These are phyloP conservation scores for Coelopa pilipes DNA, from an alignment of 2,888 invertebrate genomes.

Conservation along the genomic window DNA sequence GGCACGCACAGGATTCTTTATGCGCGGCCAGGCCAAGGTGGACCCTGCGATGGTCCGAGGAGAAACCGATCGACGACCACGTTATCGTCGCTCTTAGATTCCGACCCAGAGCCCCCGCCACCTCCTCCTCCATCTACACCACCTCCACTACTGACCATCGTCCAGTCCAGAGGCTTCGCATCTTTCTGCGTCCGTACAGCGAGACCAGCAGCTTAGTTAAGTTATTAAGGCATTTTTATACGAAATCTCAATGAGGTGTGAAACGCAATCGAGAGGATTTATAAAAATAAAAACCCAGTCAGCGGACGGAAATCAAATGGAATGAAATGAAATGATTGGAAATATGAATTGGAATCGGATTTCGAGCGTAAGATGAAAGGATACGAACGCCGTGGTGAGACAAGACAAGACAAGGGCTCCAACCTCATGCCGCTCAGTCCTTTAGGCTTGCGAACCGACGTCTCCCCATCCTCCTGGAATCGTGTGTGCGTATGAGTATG, in stretches of 20 bases:
- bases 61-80: neutral
- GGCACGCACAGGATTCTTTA: conserved; percentile 30
- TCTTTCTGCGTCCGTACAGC: too few species aligned
- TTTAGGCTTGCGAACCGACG: too few species aligned
- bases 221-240: conserved; percentile 65
- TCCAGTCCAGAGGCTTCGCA: too few species aligned
- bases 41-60: neutral
- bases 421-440: neutral
- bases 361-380: conserved; percentile 11
- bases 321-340: conserved; percentile 45
- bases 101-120: neutral
- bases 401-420: neutral
- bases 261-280: conserved; percentile 59
- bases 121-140: neutral
- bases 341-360: conserved; percentile 29
- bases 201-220: conserved; percentile 55
- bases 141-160: neutral
- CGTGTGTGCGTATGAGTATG: neutral
- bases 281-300: conserved; percentile 45
- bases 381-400: neutral
- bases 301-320: too few species aligned
- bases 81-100: conserved; percentile 15
- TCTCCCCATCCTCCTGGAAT: neutral
- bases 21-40: neutral
- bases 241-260: conserved; percentile 64